Evolutionary conservation across 2,888 invertebrate genomes (phyloP).

Genomic region (Ferdinandea cuprea): DNA sequence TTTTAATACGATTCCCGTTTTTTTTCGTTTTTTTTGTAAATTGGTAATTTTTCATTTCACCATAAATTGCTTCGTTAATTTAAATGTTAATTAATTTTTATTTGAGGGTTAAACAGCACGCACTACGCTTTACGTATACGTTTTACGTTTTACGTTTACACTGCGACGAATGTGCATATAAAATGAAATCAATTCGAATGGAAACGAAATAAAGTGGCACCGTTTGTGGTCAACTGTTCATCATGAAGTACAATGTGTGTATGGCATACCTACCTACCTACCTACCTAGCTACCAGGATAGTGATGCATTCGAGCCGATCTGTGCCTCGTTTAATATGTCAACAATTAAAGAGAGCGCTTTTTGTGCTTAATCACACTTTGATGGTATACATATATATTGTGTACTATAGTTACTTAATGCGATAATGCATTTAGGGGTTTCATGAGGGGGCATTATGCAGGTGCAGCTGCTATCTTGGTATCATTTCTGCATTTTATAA

Average conservation of each 20-base stretch:
- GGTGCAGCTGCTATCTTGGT: slow-evolving; percentile 1
- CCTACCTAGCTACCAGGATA: slow-evolving; percentile 4
- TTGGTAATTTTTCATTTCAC: slow-evolving; percentile 46
- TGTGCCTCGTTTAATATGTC: slow-evolving; percentile 59
- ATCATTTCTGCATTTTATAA: neutral
- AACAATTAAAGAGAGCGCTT: slow-evolving; percentile 55
- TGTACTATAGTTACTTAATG: neutral
- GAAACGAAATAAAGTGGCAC: slow-evolving; percentile 62
- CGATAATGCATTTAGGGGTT: neutral
- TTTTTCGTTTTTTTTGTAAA: slow-evolving; percentile 44
- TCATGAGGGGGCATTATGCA: slow-evolving; percentile 24
- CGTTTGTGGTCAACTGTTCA: slow-evolving; percentile 60
- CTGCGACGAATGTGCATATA: slow-evolving; percentile 50
- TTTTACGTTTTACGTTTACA: too few relatives aligned
- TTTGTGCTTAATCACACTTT: slow-evolving; percentile 8
- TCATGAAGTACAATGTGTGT: slow-evolving; percentile 49
- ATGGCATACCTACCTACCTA: too few relatives aligned
- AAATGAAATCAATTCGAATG: slow-evolving; percentile 67
- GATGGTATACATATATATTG: too few relatives aligned
- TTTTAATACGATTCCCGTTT: slow-evolving; percentile 34
- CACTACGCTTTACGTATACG: slow-evolving; percentile 22
- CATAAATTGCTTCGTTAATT: slow-evolving; percentile 61
- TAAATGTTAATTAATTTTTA: slow-evolving; percentile 70
- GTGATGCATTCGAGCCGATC: slow-evolving; percentile 6
- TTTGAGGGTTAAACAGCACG: slow-evolving; percentile 61